These are phyloP conservation scores for Lepilemur ruficaudatus DNA, from an alignment of 2,797 vertebrate genomes.

Conservation along the genomic window DNA sequence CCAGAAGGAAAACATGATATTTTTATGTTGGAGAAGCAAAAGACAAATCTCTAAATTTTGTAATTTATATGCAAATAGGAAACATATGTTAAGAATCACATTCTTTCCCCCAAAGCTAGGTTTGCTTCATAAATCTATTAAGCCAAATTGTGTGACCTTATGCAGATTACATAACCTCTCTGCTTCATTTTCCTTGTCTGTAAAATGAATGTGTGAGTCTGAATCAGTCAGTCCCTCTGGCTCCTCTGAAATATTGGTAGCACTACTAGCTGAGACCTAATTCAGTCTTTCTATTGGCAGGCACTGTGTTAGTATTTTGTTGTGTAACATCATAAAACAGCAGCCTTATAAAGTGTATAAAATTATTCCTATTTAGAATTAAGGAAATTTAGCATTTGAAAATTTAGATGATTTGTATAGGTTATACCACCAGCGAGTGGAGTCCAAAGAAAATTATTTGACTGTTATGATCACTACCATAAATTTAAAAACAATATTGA, in stretches of 20 bases:
- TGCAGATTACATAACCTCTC: neutral
- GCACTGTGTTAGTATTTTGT: neutral
- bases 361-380: neutral
- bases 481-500: slow-evolving; percentile 1
- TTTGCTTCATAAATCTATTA: neutral
- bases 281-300: neutral
- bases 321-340: neutral
- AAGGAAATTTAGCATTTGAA: neutral
- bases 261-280: neutral
- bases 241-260: neutral
- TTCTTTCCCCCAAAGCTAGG: neutral
- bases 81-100: neutral
- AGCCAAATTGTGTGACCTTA: neutral
- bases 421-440: neutral
- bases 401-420: neutral
- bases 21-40: slow-evolving; percentile 22
- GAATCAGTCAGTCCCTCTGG: neutral
- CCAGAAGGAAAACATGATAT: neutral
- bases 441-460: neutral
- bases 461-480: neutral
- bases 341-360: neutral
- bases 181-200: neutral
- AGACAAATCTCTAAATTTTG: neutral
- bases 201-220: neutral
- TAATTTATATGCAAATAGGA: neutral